phyloP scores from a whole-genome alignment of 2,888 invertebrate genomes.

The Amphipyra berbera region DNA sequence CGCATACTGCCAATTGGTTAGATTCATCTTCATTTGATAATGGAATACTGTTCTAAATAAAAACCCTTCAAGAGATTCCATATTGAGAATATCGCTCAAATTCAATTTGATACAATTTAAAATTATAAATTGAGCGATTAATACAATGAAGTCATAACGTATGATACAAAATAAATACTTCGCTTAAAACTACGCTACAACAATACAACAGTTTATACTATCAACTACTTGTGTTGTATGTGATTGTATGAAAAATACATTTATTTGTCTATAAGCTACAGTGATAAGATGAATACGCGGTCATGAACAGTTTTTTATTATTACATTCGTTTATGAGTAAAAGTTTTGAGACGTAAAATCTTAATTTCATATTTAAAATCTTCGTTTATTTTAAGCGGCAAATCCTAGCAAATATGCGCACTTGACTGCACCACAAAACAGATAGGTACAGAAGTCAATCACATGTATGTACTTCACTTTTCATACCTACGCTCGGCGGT shows the following conservation, averaged over 20 bases:
- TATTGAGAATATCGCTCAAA: slow-evolving; percentile 30
- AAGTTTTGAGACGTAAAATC: neutral
- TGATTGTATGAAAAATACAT: slow-evolving; percentile 62
- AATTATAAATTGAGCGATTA: slow-evolving; percentile 54
- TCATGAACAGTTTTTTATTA: slow-evolving; percentile 13
- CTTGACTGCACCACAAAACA: too few species aligned
- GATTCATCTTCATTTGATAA: neutral
- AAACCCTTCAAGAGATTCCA: slow-evolving; percentile 50
- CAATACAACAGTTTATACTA: slow-evolving; percentile 48
- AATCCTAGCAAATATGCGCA: too few species aligned
- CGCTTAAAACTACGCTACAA: slow-evolving; percentile 50
- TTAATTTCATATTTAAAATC: neutral
- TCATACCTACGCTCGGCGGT: too few species aligned
- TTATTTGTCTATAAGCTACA: slow-evolving; percentile 35
- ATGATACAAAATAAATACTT: slow-evolving; percentile 52
- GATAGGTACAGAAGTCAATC: too few species aligned
- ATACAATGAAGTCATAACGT: slow-evolving; percentile 23
- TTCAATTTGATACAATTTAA: slow-evolving; percentile 35
- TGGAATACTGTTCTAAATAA: slow-evolving; percentile 8
- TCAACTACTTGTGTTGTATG: slow-evolving; percentile 48
- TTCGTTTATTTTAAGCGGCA: neutral
- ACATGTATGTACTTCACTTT: too few species aligned
- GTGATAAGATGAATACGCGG: slow-evolving; percentile 34
- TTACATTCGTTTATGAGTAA: neutral
- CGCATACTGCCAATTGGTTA: neutral